These are phyloP conservation scores for Rugalucina vietnamica DNA, from an alignment of 2,888 invertebrate species.

Conservation along the genomic window DNA sequence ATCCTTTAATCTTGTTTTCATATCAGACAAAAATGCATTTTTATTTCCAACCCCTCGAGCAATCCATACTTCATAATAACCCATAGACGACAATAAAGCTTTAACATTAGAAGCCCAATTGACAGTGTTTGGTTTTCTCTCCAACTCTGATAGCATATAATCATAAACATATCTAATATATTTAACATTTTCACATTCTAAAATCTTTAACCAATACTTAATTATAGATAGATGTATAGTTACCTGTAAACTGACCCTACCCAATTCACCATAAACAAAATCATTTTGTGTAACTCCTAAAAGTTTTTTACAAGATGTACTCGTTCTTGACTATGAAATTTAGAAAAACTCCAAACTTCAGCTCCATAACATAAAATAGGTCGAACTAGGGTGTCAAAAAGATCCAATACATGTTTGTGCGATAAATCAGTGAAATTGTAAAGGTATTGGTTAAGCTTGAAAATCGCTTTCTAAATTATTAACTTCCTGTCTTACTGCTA, in stretches of 20 bases:
- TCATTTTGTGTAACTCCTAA: not conserved
- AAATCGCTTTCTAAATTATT: too few relatives aligned
- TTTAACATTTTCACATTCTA: too few relatives aligned
- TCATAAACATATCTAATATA: not conserved
- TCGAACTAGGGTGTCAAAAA: too few relatives aligned
- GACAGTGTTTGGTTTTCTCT: not conserved
- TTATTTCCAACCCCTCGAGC: not conserved
- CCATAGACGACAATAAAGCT: not conserved
- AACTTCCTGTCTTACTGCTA: too few relatives aligned
- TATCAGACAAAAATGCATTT: not conserved
- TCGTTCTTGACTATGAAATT: too few relatives aligned
- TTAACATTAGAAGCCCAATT: not conserved
- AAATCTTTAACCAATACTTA: not conserved
- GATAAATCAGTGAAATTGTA: too few relatives aligned
- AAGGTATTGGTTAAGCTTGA: too few relatives aligned
- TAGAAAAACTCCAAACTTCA: too few relatives aligned
- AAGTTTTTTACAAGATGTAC: not conserved
- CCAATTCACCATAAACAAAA: too few relatives aligned
- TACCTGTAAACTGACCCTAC: not conserved
- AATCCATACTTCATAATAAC: not conserved
- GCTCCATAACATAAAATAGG: too few relatives aligned
- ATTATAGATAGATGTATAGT: not conserved
- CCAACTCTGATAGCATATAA: not conserved
- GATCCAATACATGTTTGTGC: too few relatives aligned
- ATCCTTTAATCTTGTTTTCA: not conserved